Percentiles rank a stretch among this genome's conserved stretches.
phyloP scores from a whole-genome alignment of 2,113 vertebrate species.

The Vidua chalybeata region DNA sequence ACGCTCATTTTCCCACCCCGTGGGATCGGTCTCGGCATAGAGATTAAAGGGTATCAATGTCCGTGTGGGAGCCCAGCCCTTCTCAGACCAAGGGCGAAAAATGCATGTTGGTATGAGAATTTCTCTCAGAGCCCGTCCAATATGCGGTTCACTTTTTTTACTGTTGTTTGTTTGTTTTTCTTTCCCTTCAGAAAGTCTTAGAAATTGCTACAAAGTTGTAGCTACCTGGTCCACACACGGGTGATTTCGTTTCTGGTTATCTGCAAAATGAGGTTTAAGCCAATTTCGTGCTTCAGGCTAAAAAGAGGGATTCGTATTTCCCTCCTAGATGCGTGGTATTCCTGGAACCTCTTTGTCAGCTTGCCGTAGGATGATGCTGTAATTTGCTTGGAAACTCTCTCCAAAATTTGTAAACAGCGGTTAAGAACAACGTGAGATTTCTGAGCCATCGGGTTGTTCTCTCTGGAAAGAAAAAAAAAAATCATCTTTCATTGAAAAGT shows the following conservation, averaged over 20 bases:
- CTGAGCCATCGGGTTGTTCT: neutral
- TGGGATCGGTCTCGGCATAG: neutral
- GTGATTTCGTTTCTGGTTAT: constrained; percentile 41
- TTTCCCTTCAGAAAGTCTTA: neutral
- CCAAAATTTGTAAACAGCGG: neutral
- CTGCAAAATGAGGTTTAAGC: constrained; percentile 50
- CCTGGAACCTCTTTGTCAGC: constrained; percentile 24
- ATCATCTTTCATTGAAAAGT: neutral
- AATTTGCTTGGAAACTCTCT: neutral
- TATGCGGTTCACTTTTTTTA: neutral
- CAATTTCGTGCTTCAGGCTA: constrained; percentile 50
- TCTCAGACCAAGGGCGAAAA: neutral
- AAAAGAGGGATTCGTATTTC: constrained; percentile 35
- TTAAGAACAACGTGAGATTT: neutral
- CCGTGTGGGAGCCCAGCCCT: neutral
- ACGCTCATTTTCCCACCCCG: neutral
- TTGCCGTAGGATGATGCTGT: neutral
- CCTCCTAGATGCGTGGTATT: constrained; percentile 31
- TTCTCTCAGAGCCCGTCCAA: neutral
- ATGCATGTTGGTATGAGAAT: neutral
- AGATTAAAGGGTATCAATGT: neutral
- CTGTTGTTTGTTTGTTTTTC: neutral
- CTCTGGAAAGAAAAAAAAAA: neutral
- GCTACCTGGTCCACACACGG: neutral
- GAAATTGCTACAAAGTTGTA: neutral